These are phyloP conservation scores for Gryon sp. DNA, from an alignment of 1,140 invertebrate genomes.

Conservation along the genomic window DNA sequence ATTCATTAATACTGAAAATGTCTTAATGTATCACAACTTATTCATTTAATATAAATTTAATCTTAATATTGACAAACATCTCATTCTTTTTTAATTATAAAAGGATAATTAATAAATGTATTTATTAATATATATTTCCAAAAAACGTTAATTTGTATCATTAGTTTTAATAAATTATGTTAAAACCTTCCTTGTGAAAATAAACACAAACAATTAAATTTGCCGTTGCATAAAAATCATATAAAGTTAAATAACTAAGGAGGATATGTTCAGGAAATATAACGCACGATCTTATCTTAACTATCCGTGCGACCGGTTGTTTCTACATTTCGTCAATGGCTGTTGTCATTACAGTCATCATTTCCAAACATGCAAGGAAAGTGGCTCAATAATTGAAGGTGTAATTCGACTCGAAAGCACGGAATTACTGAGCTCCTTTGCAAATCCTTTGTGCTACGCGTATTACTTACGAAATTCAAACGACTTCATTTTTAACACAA, in stretches of 20 bases:
- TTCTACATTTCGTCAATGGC: conserved; percentile 56
- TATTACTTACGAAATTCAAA: conserved; percentile 28
- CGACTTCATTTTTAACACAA: conserved; percentile 47
- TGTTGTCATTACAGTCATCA: conserved; percentile 29
- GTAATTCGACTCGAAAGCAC: conserved; percentile 41
- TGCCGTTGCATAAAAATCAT: conserved; percentile 6
- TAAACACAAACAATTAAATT: too few species aligned
- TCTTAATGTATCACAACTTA: too few species aligned
- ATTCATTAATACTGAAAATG: too few species aligned
- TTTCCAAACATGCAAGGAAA: conserved; percentile 51
- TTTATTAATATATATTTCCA: too few species aligned
- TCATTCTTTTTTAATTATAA: too few species aligned
- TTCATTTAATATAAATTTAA: too few species aligned
- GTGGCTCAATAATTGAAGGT: conserved; percentile 46
- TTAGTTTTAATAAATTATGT: too few species aligned
- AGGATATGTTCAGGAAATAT: conserved; percentile 6
- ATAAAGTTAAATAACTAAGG: conserved; percentile 1
- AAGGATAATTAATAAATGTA: too few species aligned
- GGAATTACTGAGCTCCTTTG: conserved; percentile 10
- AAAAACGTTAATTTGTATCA: too few species aligned
- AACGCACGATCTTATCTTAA: conserved; percentile 37
- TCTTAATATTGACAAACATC: too few species aligned
- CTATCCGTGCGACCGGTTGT: conserved; percentile 33
- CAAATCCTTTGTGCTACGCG: conserved; percentile 34
- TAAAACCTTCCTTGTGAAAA: too few species aligned